Base-by-base conservation (phyloP, 2,888 invertebrate species). In the Slavum lentiscoides region DNA sequence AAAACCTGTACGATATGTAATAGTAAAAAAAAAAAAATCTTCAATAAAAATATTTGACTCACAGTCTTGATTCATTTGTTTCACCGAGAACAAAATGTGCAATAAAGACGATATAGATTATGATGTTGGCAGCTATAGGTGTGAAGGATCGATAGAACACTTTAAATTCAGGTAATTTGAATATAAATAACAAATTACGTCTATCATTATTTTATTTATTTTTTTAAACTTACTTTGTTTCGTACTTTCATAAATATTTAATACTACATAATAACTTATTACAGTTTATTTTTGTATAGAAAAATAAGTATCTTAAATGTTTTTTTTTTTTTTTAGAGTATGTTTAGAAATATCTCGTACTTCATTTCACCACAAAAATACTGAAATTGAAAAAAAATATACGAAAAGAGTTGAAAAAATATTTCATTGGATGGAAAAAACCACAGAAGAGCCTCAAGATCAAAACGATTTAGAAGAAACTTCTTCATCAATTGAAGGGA, bases 81-180 rank as follows among this genome's bases (percentile, higher is more conserved):
- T 55, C 19, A 19, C 19, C 19, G 0, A 55, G 7, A 55, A 5
- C 17, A 53, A 81, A 68, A 82, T 82, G 82, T 43, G n/a, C 21
- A 75, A 58, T 62, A 82, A 76, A 39, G 82, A 82, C 30, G 82
- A 82, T 53, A 68, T 76, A 59, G 82, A 82, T 59, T 82, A 76
- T 30, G 75, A 76, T 59, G n/a, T 88, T 6, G 89, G 88, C 67
- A 85, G 89, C 70, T 89, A 90, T 84, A 88, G 88, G 87, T 86
- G 89, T 75, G 88, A 88, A 62, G 87, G 88, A 84, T 85, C 88
- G 49, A 86, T 90, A 39, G 85, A 87, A 70, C 86, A 88, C 84
- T 85, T 90, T 67, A 88, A 86, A 86, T 87, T 90, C 74, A 89
- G 86, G 90, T 90, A 86, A 86, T 62, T 39, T 17, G 5, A 55